phyloP scores from a whole-genome alignment of 2,797 vertebrate genomes.

The Choloepus didactylus region DNA sequence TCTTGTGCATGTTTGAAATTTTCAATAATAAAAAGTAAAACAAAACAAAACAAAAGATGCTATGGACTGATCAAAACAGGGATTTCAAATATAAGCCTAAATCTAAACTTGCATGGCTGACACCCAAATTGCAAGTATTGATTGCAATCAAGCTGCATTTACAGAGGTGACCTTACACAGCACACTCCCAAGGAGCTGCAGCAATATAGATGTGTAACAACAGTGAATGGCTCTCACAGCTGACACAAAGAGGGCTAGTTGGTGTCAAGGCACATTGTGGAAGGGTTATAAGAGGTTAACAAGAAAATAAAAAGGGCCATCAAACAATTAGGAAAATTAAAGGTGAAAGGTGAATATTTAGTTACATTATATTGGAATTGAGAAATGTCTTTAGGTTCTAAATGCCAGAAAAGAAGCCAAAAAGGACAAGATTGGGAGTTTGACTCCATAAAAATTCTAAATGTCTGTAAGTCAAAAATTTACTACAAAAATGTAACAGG shows the following conservation, averaged over 20 bases:
- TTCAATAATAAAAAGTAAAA: conserved; percentile 48
- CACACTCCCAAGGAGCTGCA: neutral
- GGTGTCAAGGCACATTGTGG: neutral
- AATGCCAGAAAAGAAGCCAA: neutral
- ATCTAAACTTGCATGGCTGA: conserved; percentile 9
- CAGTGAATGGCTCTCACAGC: neutral
- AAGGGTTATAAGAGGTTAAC: neutral
- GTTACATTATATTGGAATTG: neutral
- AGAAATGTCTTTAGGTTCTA: neutral
- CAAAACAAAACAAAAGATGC: conserved; percentile 50
- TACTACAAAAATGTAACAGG: neutral
- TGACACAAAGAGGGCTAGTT: neutral
- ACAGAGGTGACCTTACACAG: neutral
- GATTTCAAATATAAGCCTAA: conserved; percentile 30
- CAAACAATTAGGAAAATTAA: neutral
- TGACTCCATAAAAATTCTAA: conserved; percentile 13
- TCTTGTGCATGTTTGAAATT: conserved; percentile 47
- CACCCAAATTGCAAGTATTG: conserved; percentile 42
- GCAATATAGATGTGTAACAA: fast-evolving
- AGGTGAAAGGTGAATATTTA: neutral
- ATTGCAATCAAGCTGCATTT: conserved; percentile 31
- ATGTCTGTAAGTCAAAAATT: conserved; percentile 5
- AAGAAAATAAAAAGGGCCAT: neutral
- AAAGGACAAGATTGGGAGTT: neutral
- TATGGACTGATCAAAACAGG: neutral